These are phyloP conservation scores for Caenorhabditis inopinata DNA, from an alignment of 1,140 invertebrate genomes.

Conservation along the genomic window DNA sequence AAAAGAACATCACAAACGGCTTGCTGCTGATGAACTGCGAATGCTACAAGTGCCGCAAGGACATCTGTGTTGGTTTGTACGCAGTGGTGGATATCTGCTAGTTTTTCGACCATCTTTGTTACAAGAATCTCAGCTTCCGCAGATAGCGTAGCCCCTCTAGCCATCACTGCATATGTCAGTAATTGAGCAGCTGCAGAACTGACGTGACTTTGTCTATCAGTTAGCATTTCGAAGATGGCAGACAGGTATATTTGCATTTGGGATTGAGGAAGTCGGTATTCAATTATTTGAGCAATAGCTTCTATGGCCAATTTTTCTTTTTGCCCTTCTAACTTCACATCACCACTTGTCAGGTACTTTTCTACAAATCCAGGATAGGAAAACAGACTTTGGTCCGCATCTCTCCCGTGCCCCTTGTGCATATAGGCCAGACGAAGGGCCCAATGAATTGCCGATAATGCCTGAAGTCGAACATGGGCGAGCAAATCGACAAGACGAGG, in stretches of 20 bases:
- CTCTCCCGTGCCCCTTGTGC: slow-evolving; percentile 59
- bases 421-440: slow-evolving; percentile 56
- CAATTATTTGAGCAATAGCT: slow-evolving; percentile 56
- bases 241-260: slow-evolving; percentile 64
- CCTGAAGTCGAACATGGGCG: slow-evolving; percentile 53
- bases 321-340: slow-evolving; percentile 59
- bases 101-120: slow-evolving; percentile 56
- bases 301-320: slow-evolving; percentile 49
- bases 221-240: slow-evolving; percentile 64
- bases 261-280: slow-evolving; percentile 56
- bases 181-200: slow-evolving; percentile 60
- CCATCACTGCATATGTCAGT: slow-evolving; percentile 52
- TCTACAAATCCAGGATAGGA: slow-evolving; percentile 52
- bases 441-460: slow-evolving; percentile 54
- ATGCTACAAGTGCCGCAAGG: slow-evolving; percentile 58
- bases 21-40: slow-evolving; percentile 58
- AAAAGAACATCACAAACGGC: slow-evolving; percentile 60
- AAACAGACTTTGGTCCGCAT: slow-evolving; percentile 54
- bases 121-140: slow-evolving; percentile 60
- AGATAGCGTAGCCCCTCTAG: slow-evolving; percentile 56
- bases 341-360: slow-evolving; percentile 55
- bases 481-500: slow-evolving; percentile 65
- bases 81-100: slow-evolving; percentile 54
- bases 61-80: slow-evolving; percentile 63
- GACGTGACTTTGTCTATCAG: slow-evolving; percentile 59